A percentile compares a stretch with the other conserved stretches of the same genome.
These are phyloP conservation scores for Pseudorhombus dupliciocellatus DNA, from an alignment of 2,113 vertebrate species.

Conservation along the genomic window DNA sequence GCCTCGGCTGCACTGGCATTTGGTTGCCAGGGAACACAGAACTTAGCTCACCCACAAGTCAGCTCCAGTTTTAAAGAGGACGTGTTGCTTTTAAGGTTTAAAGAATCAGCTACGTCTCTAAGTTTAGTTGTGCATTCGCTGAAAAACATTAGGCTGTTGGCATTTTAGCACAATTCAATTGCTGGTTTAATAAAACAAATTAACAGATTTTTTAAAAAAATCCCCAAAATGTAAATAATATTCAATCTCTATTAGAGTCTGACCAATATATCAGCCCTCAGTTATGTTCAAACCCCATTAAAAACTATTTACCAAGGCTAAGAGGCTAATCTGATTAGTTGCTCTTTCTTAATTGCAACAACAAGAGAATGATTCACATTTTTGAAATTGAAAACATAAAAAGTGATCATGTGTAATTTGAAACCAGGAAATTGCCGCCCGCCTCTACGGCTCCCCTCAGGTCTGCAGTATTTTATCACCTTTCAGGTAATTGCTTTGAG, in stretches of 20 bases:
- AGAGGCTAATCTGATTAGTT: neutral
- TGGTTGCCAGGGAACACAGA: slow-evolving; percentile 68
- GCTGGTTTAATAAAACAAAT: neutral
- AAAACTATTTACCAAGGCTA: no score
- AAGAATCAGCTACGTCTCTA: neutral
- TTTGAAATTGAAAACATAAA: neutral
- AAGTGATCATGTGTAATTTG: neutral
- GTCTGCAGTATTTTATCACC: neutral
- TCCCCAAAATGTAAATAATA: no score
- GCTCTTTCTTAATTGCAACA: no score
- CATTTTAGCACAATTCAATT: neutral
- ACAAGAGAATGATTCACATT: no score
- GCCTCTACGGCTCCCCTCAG: neutral
- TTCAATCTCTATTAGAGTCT: no score
- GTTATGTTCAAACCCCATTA: no score
- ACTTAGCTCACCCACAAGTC: slow-evolving; percentile 26
- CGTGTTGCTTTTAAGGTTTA: neutral
- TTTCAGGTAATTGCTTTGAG: neutral
- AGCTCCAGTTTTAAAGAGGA: slow-evolving; percentile 47
- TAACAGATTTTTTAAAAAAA: no score
- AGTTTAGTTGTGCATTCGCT: neutral
- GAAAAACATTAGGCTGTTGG: slow-evolving; percentile 7
- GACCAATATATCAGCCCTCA: no score
- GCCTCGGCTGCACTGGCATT: slow-evolving; percentile 36
- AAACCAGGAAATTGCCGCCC: neutral